Evolutionary conservation across 2,113 vertebrate species (phyloP).

Genomic region (Gobiocypris rarus): DNA sequence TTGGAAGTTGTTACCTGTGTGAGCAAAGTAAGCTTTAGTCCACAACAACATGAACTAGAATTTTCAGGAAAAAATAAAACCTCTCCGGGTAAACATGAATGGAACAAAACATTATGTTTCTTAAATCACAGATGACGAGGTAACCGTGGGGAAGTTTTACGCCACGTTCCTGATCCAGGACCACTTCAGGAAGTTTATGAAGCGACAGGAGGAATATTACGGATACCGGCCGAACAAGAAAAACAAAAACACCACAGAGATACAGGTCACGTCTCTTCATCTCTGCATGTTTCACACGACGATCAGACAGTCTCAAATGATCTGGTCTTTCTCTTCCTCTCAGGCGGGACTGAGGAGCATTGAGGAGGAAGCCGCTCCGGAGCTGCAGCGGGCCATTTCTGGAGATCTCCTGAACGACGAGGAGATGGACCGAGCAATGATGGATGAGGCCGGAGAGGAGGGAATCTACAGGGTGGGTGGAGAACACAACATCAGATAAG

Average conservation of each 20-base stretch:
- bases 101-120: not conserved
- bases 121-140: conserved; percentile 71
- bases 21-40: no score
- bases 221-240: conserved; percentile 86
- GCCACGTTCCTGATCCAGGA: conserved; percentile 96
- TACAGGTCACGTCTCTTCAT: conserved; percentile 78
- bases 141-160: conserved; percentile 84
- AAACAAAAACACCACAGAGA: conserved; percentile 82
- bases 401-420: conserved; percentile 88
- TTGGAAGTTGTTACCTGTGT: no score
- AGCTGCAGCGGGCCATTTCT: conserved; percentile 88
- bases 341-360: conserved; percentile 91
- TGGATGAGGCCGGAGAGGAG: conserved; percentile 84
- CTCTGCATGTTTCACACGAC: not conserved
- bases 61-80: no score
- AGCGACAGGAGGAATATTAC: conserved; percentile 92
- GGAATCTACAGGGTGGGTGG: conserved; percentile 73
- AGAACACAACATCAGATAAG: not conserved
- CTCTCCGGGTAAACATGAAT: no score
- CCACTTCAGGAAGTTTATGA: conserved; percentile 93
- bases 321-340: not conserved
- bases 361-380: conserved; percentile 84
- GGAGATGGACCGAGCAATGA: conserved; percentile 84
- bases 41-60: no score
- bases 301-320: not conserved